Evolutionary conservation across 2,797 vertebrate genomes (phyloP).

Genomic region (Hirundo rustica): DNA sequence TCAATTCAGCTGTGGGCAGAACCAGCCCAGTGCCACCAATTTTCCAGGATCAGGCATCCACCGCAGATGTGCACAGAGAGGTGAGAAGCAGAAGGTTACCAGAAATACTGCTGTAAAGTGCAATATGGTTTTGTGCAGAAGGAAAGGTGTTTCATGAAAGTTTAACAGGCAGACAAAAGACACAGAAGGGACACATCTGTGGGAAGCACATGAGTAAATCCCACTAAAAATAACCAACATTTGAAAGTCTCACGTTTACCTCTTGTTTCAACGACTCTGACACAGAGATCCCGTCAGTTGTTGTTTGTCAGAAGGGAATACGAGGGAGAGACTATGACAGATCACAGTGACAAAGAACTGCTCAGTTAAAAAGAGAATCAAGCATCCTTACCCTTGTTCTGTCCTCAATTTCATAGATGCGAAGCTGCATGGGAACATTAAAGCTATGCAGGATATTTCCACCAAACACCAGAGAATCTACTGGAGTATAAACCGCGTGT

Average conservation of each 20-base stretch:
- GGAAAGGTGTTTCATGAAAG: neutral
- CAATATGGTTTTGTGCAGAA: neutral
- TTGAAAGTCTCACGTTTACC: slow-evolving; percentile 26
- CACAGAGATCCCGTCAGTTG: neutral
- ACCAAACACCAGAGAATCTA: slow-evolving; percentile 95
- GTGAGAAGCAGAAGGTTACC: neutral
- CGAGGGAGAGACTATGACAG: neutral
- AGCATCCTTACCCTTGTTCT: slow-evolving; percentile 89
- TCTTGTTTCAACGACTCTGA: slow-evolving; percentile 29
- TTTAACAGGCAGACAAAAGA: slow-evolving; percentile 46
- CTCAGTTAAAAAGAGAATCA: slow-evolving; percentile 41
- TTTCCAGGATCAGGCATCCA: neutral
- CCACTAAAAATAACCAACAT: slow-evolving; percentile 12
- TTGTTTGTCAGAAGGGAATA: slow-evolving; percentile 14
- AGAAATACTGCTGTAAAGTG: neutral
- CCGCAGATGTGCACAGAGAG: neutral
- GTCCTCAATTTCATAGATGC: slow-evolving; percentile 96
- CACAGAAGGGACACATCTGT: slow-evolving; percentile 12
- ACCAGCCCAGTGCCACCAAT: neutral
- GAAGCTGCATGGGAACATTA: slow-evolving; percentile 99
- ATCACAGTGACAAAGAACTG: neutral
- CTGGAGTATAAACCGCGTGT: slow-evolving; percentile 95
- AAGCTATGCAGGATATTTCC: slow-evolving; percentile 99
- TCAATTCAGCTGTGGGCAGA: neutral
- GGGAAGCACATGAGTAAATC: slow-evolving; percentile 3